Conservation (phyloP, 1,140 invertebrate genomes). For the Lanistes nyassanus region DNA sequence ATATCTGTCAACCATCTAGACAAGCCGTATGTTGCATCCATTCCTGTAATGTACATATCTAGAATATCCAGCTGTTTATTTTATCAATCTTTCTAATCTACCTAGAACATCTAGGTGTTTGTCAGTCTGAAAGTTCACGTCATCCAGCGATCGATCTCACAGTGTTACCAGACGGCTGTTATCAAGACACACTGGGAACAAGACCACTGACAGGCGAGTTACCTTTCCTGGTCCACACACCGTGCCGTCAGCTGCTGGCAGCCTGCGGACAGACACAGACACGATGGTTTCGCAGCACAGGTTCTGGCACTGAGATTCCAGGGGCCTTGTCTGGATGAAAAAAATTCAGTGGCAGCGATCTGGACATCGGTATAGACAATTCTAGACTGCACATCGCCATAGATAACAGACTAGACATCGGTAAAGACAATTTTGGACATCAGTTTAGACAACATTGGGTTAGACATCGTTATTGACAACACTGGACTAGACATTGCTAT, state of each 20-base stretch:
- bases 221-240: constrained; percentile 3
- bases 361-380: background rate
- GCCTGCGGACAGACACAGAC: constrained; percentile 5
- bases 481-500: too few species aligned
- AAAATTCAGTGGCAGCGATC: background rate
- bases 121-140: too few species aligned
- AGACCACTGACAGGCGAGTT: background rate
- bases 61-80: too few species aligned
- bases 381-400: background rate
- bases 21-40: too few species aligned
- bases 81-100: too few species aligned
- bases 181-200: background rate
- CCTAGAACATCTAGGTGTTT: too few species aligned
- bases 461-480: too few species aligned
- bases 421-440: too few species aligned
- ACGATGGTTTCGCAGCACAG: constrained; percentile 21
- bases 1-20: too few species aligned
- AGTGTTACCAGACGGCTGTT: background rate
- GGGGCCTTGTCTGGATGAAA: background rate
- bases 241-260: constrained; percentile 5
- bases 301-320: constrained; percentile 18
- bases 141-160: too few species aligned
- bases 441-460: too few species aligned
- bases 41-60: background rate
- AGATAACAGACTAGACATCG: background rate